These are phyloP conservation scores for Diorhabda carinulata DNA, from an alignment of 1,140 invertebrate species.

Conservation along the genomic window DNA sequence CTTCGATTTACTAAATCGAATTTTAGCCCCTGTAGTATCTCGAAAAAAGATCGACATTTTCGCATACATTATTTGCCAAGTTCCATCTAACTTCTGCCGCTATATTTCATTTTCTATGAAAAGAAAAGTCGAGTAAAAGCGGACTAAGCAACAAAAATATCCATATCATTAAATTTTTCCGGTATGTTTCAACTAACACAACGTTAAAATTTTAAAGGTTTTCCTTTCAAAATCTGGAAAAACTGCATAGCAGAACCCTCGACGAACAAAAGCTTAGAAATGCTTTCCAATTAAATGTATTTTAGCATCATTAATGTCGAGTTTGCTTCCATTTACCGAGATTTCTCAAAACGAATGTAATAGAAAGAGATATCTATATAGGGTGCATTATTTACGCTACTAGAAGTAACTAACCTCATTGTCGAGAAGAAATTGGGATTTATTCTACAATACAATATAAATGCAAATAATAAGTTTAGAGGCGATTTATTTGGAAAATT, in stretches of 20 bases:
- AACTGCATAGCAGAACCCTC: conserved; percentile 16
- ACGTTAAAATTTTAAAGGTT: conserved; percentile 22
- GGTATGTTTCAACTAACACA: neutral
- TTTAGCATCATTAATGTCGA: conserved; percentile 35
- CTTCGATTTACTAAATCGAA: too few species aligned
- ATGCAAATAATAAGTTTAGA: too few species aligned
- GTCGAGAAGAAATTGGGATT: neutral
- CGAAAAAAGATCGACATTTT: too few species aligned
- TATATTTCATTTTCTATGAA: neutral
- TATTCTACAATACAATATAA: too few species aligned
- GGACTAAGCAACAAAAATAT: conserved; percentile 9
- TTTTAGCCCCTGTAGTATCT: too few species aligned
- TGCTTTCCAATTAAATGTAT: conserved; percentile 36
- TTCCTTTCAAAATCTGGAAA: conserved; percentile 11
- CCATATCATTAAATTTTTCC: conserved; percentile 22
- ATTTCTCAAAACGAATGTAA: neutral
- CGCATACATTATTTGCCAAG: too few species aligned
- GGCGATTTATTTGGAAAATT: too few species aligned
- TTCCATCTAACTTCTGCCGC: neutral
- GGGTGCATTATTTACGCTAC: conserved; percentile 33
- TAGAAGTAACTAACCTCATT: conserved; percentile 28
- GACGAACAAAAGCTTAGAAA: conserved; percentile 30
- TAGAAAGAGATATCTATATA: conserved; percentile 21
- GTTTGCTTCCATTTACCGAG: conserved; percentile 31
- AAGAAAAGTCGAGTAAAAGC: neutral